Base-by-base conservation (phyloP, 2,113 vertebrate species). In the Pao palembangensis region DNA sequence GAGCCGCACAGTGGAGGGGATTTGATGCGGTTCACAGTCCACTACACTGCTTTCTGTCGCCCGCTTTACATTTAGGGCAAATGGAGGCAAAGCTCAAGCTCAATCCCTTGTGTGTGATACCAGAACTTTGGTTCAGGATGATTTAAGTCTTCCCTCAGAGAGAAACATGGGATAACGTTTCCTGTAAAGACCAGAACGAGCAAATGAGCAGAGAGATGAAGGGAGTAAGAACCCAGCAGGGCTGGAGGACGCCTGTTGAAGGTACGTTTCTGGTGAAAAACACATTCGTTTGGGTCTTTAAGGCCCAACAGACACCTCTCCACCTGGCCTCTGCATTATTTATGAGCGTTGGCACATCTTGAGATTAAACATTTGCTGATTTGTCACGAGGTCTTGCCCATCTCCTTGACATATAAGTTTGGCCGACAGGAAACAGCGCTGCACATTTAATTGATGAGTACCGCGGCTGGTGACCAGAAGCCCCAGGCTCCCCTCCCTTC, bases 311-410 rank as follows among this genome's bases (percentile, higher is more conserved):
- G 66, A 81, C 66, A 42, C 73, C 71, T 71, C 78, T 73, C 64
- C 63, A 82, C 73, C 67, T 75, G 50, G 25, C 20, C 64, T 64
- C 90, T 93, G 92, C 91, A 94, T 94, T 93, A 94, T 94, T 92
- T 91, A 94, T 92, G 91, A 92, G 90, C 53, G 0, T 34, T 42
- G 78, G 88, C 89, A 84, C 90, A 93, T 92, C 87, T 91, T 89
- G 83, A 93, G 90, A 94, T 92, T 88, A 91, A 93, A 94, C 91
- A 92, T 91, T 90, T 88, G 91, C 93, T 93, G 93, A 93, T 95
- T 93, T 94, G 92, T 93, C 92, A 93, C 47, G 85, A 90, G 90
- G 87, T 91, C 88, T 87, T 89, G 91, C 89, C 89, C 89, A 90
- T 93, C 91, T 92, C 92, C 90, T 87, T 91, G 92, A 92, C 91